A percentile compares a stretch with the other conserved stretches of the same genome.
These are phyloP conservation scores for Xestia sexstrigata DNA, from an alignment of 2,888 invertebrate genomes.

Conservation along the genomic window DNA sequence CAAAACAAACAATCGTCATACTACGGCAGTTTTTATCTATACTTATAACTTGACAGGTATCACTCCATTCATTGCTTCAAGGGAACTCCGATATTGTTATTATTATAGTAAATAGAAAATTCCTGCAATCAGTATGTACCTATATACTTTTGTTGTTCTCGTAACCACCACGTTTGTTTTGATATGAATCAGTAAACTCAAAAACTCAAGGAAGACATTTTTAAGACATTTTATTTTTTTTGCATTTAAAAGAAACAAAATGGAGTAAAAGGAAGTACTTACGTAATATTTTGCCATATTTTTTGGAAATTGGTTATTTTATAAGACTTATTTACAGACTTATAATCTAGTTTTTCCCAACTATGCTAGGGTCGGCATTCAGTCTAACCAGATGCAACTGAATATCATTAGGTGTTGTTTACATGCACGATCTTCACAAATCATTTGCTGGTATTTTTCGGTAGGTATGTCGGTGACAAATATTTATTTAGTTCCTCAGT, in stretches of 20 bases:
- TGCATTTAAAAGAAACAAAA: not conserved
- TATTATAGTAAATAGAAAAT: slow-evolving; percentile 39
- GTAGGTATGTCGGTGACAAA: not conserved
- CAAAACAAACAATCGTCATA: slow-evolving; percentile 44
- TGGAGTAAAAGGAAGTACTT: no score
- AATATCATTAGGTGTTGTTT: not conserved
- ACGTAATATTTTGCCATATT: no score
- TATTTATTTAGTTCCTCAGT: not conserved
- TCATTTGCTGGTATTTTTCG: not conserved
- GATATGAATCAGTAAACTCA: slow-evolving; percentile 9
- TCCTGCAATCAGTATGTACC: not conserved
- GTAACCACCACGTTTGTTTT: not conserved
- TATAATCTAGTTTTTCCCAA: not conserved
- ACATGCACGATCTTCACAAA: not conserved
- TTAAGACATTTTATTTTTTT: not conserved
- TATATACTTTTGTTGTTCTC: not conserved
- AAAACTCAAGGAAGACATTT: not conserved
- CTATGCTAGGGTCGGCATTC: not conserved
- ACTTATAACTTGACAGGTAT: slow-evolving; percentile 46
- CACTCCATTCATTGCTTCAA: slow-evolving; percentile 61
- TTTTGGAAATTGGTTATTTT: not conserved
- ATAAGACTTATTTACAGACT: no score
- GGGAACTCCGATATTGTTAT: slow-evolving; percentile 38
- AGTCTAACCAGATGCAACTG: not conserved
- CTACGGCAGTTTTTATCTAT: slow-evolving; percentile 58